Conservation (phyloP, 2,113 vertebrate genomes). For the Todiramphus saurophagus region DNA sequence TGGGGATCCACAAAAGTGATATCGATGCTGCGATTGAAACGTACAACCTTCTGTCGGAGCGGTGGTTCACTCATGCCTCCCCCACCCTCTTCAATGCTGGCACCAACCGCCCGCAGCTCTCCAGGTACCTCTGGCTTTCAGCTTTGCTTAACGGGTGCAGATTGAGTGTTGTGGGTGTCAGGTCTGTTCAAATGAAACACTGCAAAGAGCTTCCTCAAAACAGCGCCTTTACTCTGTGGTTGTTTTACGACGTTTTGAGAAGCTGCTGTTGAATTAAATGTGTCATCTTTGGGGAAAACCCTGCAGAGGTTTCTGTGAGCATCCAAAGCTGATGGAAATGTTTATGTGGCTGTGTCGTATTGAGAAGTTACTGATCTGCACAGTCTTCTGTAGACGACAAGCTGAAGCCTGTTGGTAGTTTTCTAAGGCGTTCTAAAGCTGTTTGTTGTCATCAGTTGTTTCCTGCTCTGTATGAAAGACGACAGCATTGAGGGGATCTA, state of each 20-base stretch:
- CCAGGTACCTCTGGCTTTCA: conserved; percentile 77
- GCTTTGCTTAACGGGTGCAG: fast-evolving
- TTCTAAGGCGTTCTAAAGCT: not conserved
- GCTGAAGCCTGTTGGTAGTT: not conserved
- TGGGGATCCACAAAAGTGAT: conserved; percentile 90
- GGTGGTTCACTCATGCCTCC: conserved; percentile 96
- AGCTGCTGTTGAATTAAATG: not conserved
- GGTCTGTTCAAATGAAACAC: fast-evolving
- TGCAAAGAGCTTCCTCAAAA: not conserved
- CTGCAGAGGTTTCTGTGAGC: fast-evolving
- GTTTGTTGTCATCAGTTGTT: conserved; percentile 78
- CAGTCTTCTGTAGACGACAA: not conserved
- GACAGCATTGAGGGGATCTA: conserved; percentile 98
- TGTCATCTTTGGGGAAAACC: not conserved
- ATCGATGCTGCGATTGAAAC: conserved; percentile 92
- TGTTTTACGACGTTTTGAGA: not conserved
- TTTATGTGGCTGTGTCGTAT: fast-evolving
- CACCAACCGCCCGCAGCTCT: conserved; percentile 92
- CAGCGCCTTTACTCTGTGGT: not conserved
- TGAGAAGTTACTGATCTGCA: not conserved
- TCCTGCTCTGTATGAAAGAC: conserved; percentile 94
- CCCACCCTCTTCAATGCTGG: conserved; percentile 97
- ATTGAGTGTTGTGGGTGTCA: fast-evolving
- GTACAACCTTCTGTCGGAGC: conserved; percentile 94
- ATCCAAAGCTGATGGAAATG: not conserved